Evolutionary conservation across 2,888 invertebrate genomes (phyloP), one percentile per base, ranked within the genome.

Genomic region (Synergus itoensis): DNA sequence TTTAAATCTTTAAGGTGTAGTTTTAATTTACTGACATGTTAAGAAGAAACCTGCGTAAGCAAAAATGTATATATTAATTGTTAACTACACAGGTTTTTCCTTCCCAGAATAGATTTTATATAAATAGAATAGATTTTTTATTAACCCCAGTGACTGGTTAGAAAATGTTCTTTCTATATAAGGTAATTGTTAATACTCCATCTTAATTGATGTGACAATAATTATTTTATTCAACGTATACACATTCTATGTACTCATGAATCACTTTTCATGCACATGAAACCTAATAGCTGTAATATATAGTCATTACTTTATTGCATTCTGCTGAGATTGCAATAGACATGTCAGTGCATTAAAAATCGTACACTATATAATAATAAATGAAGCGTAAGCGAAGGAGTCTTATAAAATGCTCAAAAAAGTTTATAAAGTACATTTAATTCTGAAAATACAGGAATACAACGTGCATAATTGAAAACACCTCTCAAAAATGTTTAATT

Each of bases 41-140:
- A 57, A 57, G 53, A 57, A 57, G 53, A 57, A 57, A 57, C 53
- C 53, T 57, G 9, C 53, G 53, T 57, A 57, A 57, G 53, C 53
- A 57, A 57, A 8, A 57, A 57, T n/a, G 53, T 53, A n/a, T n/a
- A 57, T 3, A 9, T n/a, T 57, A n/a, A 36, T 36, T 36, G 36
- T 36, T 57, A 18, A 57, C 16, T 18, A 57, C 9, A 9, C 18
- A 9, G 53, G n/a, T 16, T 57, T 53, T 57, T 57, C n/a, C 53
- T 57, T 57, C 53, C 53, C 53, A 57, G 53, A 57, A 57, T 57
- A 57, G n/a, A 57, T 18, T 57, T 57, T 1, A 16, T 57, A 18
- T 18, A 18, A 57, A 57, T 18, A 57, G 53, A 57, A 53, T n/a
- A 57, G 0, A 9, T 57, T 57, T n/a, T 57, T n/a, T 57, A n/a